Evolutionary conservation across 2,888 invertebrate genomes (phyloP).

Genomic region (Matsumyia berberina): DNA sequence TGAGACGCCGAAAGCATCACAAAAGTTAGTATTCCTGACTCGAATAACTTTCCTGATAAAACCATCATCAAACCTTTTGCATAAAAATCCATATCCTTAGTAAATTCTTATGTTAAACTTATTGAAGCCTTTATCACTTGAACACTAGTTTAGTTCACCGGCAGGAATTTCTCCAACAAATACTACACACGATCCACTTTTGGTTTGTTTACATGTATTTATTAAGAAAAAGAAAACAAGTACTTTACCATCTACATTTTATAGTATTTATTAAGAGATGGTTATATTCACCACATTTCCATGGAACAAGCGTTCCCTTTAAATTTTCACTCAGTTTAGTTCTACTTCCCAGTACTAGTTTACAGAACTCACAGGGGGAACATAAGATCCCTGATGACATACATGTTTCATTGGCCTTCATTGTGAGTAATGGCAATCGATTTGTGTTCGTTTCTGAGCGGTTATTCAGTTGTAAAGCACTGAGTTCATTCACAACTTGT

Average conservation of each 20-base stretch:
- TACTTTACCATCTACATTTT: slow-evolving; percentile 64
- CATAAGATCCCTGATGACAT: slow-evolving; percentile 30
- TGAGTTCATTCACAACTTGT: slow-evolving; percentile 24
- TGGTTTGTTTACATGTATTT: too few relatives aligned
- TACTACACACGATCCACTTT: too few relatives aligned
- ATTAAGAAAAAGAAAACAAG: neutral
- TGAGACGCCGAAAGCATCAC: too few relatives aligned
- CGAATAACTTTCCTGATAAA: too few relatives aligned
- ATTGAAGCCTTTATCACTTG: too few relatives aligned
- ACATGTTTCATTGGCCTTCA: slow-evolving; percentile 36
- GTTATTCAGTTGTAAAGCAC: slow-evolving; percentile 25
- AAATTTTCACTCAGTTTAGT: slow-evolving; percentile 11
- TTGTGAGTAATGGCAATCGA: slow-evolving; percentile 3
- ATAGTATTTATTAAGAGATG: slow-evolving; percentile 52
- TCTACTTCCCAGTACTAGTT: slow-evolving; percentile 26
- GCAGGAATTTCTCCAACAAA: too few relatives aligned
- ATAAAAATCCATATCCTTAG: too few relatives aligned
- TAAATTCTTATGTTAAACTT: too few relatives aligned
- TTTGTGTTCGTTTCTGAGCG: slow-evolving; percentile 23
- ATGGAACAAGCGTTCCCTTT: slow-evolving; percentile 41
- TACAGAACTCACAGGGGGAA: slow-evolving; percentile 55
- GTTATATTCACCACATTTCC: slow-evolving; percentile 55
- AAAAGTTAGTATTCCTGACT: too few relatives aligned
- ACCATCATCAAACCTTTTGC: too few relatives aligned
- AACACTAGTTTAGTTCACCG: too few relatives aligned